Base-by-base conservation (phyloP, 2,797 vertebrate species). In the Aplochiton taeniatus region DNA sequence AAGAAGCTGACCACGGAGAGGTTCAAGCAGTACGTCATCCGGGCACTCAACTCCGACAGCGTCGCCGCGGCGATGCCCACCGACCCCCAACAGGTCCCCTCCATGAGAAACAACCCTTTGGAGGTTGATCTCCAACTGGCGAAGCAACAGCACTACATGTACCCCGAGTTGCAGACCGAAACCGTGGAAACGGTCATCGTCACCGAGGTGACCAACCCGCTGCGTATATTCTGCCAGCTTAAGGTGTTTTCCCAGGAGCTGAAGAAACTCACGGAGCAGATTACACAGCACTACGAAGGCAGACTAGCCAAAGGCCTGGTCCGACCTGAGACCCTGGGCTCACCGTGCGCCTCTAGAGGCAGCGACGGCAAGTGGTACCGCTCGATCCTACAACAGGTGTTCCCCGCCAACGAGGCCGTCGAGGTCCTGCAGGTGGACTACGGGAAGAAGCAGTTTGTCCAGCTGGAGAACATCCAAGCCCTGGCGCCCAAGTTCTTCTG, bases 361-460 rank as follows among this genome's bases (percentile, higher is more conserved):
- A 73, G 66, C 46, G 95, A 97, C 42, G 94, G 96, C 13, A 92
- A 13, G n/a, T 99, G 97, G 97, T 94, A 95, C 83, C 90, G 93
- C 69, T 77, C 91, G 60, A 75, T 93, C 66, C 70, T 94, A 31
- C 92, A 92, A 63, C 92, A 93, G 61, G 83, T 92, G 13, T 83
- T 90, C 18, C 74, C 85, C 47, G 51, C 65, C 20, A 90, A 70
- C 53, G 85, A 84, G 58, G 48, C 88, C 49, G 94, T 92, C 51
- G 88, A 94, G 31, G 96, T 98, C 18, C 81, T 97, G 50, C 93
- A 94, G 0, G 93, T 98, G 11, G 97, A 99, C 80, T 94, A 89
- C 18, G 97, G 97, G 41, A 93, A 89, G 58, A 96, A 95, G 72
- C 94, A 94, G 47, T 80, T 94, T 10, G 93, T 96, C 63, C 83